Conservation (phyloP, 2,113 vertebrate species). For the Odobenus rosmarus region DNA sequence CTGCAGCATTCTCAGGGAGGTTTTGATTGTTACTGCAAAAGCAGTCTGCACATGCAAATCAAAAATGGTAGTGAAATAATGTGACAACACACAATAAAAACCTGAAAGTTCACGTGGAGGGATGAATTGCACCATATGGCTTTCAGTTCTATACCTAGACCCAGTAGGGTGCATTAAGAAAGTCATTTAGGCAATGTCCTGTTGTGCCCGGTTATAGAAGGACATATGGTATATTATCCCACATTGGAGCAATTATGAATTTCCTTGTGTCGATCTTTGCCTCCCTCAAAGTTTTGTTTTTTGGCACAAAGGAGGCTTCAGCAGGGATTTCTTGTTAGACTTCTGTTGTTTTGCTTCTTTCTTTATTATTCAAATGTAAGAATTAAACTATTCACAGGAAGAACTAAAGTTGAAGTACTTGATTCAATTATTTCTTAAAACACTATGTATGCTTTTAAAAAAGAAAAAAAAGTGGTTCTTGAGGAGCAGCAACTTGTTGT, state of each 20-base stretch:
- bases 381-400: background rate
- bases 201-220: slow-evolving; percentile 33
- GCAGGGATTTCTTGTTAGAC: background rate
- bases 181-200: slow-evolving; percentile 45
- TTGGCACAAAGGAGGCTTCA: background rate
- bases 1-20: background rate
- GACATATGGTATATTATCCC: slow-evolving; percentile 60
- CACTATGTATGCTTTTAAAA: background rate
- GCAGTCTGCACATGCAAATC: slow-evolving; percentile 27
- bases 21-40: slow-evolving; percentile 40
- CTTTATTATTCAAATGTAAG: background rate
- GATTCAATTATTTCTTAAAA: background rate
- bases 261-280: slow-evolving; percentile 48
- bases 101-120: slow-evolving; percentile 53
- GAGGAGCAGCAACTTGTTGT: background rate
- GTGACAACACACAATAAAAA: slow-evolving; percentile 56
- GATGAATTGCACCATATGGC: slow-evolving; percentile 59
- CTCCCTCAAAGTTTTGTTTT: slow-evolving; percentile 13
- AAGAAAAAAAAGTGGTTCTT: background rate
- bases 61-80: slow-evolving; percentile 66
- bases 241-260: slow-evolving; percentile 52
- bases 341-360: background rate
- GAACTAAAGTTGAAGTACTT: background rate
- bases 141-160: slow-evolving; percentile 52
- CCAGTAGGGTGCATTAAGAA: slow-evolving; percentile 39